phyloP scores from a whole-genome alignment of 2,797 vertebrate genomes.

The Pseudochirops cupreus region DNA sequence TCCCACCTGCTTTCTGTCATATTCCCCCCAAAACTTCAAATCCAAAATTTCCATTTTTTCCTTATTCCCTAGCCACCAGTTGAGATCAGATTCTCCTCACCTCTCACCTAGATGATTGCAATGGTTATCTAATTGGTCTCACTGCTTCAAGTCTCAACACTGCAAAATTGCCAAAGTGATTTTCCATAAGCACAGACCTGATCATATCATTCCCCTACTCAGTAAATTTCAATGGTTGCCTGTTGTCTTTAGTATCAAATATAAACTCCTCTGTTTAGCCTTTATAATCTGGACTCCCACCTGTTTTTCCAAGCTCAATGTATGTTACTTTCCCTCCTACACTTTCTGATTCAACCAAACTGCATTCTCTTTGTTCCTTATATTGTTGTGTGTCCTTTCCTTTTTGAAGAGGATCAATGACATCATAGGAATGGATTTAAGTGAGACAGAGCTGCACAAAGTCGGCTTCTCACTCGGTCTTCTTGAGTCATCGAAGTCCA shows the following conservation, averaged over 20 bases:
- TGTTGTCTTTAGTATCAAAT: neutral
- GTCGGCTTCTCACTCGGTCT: neutral
- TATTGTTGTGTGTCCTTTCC: neutral
- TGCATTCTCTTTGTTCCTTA: neutral
- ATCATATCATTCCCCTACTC: neutral
- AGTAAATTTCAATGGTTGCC: neutral
- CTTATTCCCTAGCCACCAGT: neutral
- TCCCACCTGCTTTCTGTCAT: neutral
- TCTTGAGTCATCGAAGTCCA: neutral
- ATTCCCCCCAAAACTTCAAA: constrained; percentile 13
- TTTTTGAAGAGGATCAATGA: neutral
- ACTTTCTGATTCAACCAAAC: neutral
- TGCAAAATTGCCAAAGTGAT: neutral
- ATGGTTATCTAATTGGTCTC: neutral
- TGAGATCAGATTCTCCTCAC: neutral
- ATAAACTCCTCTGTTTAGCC: neutral
- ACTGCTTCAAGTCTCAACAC: neutral
- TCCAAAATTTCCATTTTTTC: constrained; percentile 33
- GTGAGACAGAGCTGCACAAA: neutral
- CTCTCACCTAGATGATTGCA: neutral
- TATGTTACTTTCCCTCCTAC: neutral
- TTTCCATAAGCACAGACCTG: neutral
- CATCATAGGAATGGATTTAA: neutral
- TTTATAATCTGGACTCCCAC: neutral
- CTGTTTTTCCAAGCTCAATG: neutral